Conservation (phyloP, 2,797 vertebrate genomes). For the Onychomys torridus region DNA sequence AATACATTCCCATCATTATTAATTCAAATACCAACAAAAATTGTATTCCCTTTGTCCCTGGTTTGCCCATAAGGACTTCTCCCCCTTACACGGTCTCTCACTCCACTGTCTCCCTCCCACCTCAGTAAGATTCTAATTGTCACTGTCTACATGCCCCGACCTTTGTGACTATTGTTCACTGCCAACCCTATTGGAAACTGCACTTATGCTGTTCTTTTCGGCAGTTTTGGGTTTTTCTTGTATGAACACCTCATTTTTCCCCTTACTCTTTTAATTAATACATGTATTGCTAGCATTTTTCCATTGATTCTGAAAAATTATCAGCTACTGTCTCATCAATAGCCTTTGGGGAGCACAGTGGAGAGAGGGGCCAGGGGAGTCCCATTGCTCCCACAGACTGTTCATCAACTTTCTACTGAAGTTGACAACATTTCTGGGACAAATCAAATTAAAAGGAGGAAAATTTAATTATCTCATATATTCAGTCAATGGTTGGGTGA, state of each 20-base stretch:
- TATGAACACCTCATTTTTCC: neutral
- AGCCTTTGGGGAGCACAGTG: neutral
- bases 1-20: neutral
- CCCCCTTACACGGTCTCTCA: neutral
- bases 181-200: neutral
- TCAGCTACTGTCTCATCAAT: neutral
- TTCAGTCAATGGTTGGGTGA: neutral
- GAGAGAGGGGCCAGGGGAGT: neutral
- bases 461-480: neutral
- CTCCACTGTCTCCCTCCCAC: neutral
- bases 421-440: too few relatives aligned
- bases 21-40: neutral
- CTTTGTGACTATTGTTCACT: neutral
- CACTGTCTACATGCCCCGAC: neutral
- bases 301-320: neutral
- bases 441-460: neutral
- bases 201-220: neutral
- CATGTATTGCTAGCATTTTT: neutral
- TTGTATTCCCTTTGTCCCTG: neutral
- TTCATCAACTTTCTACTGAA: neutral
- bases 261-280: neutral
- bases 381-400: neutral
- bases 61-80: neutral
- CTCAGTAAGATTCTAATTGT: neutral
- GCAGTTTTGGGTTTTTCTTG: neutral